Evolutionary conservation across 2,888 invertebrate species (phyloP).

Genomic region (Aleiodes alternator): DNA sequence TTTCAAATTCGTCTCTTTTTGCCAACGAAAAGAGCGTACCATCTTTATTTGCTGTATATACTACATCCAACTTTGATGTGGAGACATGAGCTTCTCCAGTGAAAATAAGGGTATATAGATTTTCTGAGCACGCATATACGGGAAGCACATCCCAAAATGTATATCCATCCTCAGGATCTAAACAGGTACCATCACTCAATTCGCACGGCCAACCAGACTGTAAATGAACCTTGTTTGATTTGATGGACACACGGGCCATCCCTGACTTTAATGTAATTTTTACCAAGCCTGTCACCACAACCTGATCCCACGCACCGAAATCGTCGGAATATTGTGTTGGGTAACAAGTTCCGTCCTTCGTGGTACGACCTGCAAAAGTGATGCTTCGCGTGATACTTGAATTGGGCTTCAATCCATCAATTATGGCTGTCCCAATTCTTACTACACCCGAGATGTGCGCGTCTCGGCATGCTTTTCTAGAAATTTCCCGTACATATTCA

Average conservation of each 20-base stretch:
- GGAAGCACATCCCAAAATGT: constrained; percentile 48
- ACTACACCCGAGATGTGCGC: too few species aligned
- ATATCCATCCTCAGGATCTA: constrained; percentile 48
- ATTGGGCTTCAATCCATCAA: too few species aligned
- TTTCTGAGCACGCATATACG: constrained; percentile 32
- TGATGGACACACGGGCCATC: constrained; percentile 22
- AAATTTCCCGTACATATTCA: too few species aligned
- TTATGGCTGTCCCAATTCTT: too few species aligned
- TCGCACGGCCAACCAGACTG: constrained; percentile 35
- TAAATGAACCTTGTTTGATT: constrained; percentile 38
- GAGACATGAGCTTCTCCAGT: constrained; percentile 25
- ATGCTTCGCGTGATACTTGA: constrained; percentile 37
- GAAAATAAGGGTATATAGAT: constrained; percentile 44
- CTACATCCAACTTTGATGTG: background rate
- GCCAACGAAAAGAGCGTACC: constrained; percentile 51
- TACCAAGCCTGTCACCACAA: constrained; percentile 43
- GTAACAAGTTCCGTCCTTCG: constrained; percentile 34
- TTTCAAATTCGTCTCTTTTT: background rate
- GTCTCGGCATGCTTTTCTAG: too few species aligned
- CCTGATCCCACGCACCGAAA: constrained; percentile 47
- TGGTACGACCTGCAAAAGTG: constrained; percentile 35
- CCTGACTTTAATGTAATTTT: constrained; percentile 40
- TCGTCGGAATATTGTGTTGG: constrained; percentile 45
- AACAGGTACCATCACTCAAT: constrained; percentile 31
- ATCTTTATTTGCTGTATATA: constrained; percentile 42